Evolutionary conservation across 2,113 vertebrate species (phyloP).

Genomic region (Tonatia bakeri): DNA sequence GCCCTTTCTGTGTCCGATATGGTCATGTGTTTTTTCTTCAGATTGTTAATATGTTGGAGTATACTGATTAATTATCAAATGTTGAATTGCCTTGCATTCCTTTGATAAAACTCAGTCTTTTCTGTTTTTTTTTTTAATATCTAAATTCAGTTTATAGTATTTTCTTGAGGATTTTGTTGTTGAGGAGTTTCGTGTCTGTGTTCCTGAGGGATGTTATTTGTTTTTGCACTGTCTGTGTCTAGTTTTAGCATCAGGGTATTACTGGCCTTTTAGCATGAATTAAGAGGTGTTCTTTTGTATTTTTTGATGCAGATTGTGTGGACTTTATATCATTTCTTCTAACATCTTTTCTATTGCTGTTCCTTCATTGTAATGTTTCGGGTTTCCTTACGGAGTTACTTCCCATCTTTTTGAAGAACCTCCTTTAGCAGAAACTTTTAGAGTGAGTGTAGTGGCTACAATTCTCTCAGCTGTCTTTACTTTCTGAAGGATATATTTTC

Average conservation of each 20-base stretch:
- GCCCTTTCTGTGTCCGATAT: neutral
- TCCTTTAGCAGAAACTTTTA: neutral
- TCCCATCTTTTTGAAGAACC: neutral
- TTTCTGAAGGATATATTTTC: neutral
- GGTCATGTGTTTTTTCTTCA: neutral
- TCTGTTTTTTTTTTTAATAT: neutral
- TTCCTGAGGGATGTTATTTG: neutral
- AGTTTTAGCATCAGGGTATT: neutral
- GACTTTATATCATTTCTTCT: neutral
- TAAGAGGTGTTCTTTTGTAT: neutral
- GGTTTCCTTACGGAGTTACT: neutral
- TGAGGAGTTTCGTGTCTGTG: neutral
- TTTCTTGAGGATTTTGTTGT: neutral
- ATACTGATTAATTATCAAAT: neutral
- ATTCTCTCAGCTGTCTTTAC: neutral
- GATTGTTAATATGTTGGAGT: neutral
- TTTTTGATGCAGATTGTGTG: neutral
- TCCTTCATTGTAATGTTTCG: neutral
- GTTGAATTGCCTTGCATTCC: neutral
- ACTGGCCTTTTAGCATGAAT: neutral
- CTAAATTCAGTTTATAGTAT: neutral
- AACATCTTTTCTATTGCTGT: neutral
- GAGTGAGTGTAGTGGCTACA: neutral
- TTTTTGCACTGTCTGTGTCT: neutral
- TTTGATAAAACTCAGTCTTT: neutral